phyloP scores from a whole-genome alignment of 2,797 vertebrate species.

The Semotilus atromaculatus region DNA sequence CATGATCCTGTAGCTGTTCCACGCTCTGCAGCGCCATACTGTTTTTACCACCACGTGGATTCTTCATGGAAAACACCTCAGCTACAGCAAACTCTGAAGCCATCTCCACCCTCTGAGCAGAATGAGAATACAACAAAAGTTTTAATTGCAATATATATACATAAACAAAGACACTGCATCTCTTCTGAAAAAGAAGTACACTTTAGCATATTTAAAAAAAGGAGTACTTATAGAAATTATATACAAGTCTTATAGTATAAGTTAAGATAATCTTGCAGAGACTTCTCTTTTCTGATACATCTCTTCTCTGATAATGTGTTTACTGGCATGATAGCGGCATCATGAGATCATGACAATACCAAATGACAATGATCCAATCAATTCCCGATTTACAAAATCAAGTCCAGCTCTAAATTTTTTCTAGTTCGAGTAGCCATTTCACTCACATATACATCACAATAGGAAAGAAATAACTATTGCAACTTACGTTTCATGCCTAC shows the following conservation, averaged over 20 bases:
- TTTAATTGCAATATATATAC: neutral
- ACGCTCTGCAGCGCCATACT: constrained; percentile 71
- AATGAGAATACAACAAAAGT: neutral
- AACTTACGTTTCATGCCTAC: too few relatives aligned
- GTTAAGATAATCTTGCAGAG: too few relatives aligned
- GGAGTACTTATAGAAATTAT: neutral
- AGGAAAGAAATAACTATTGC: too few relatives aligned
- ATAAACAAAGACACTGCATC: neutral
- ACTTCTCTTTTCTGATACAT: too few relatives aligned
- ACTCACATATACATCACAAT: too few relatives aligned
- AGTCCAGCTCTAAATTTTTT: too few relatives aligned
- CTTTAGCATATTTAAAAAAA: neutral
- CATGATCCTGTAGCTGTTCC: constrained; percentile 81
- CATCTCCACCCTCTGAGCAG: constrained; percentile 78
- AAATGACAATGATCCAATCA: too few relatives aligned
- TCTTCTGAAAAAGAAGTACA: neutral
- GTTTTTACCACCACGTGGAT: constrained; percentile 54
- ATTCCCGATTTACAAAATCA: too few relatives aligned
- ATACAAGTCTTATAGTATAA: neutral
- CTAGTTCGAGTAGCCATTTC: too few relatives aligned
- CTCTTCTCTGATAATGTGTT: too few relatives aligned
- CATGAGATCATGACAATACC: too few relatives aligned
- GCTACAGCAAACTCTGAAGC: constrained; percentile 82
- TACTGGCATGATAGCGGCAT: too few relatives aligned
- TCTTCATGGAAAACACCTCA: constrained; percentile 76